Base-by-base conservation (phyloP, 2,113 vertebrate species). In the Xerus inauris region DNA sequence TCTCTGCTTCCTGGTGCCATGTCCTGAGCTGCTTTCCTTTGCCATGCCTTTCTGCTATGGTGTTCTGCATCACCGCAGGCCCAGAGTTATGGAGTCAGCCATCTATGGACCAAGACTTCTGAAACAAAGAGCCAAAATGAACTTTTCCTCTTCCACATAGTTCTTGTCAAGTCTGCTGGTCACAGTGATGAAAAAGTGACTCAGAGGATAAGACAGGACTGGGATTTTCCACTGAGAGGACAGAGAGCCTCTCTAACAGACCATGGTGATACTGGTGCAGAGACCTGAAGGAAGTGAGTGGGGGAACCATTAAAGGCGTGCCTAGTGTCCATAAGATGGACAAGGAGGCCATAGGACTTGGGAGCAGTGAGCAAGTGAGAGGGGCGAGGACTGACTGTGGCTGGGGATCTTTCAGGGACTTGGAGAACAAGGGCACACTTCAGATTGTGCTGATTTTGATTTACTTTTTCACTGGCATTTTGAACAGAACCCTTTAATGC, bases 291-390 rank as follows among this genome's bases (percentile, higher is more conserved):
- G 35, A 30, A 42, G 72, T 5, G 12, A 80, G 79, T 4, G 22
- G 6, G 6, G 8, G 35, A 28, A 6, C 69, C 59, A 35, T 40
- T 40, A 0, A 0, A 42, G 32, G 32, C 26, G 24, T 1, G 30
- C 65, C 38, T 45, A 42, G 47, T 8, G 7, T 42, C 35, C 86
- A 69, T 45, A 75, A 59, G 84, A 77, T 12, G 3, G 42, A 24
- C 57, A 67, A 40, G 59, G 73, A 73, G 45, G 62, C n/a, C 0
- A 0, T 4, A 1, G 45, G 7, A 26, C 45, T 64, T 10, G 38
- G 38, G 71, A 3, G 3, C 32, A 13, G 72, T 0, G 8, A 47
- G 12, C 9, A 0, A 40, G 35, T 7, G 26, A 40, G 19, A 32
- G 67, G 1, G 38, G 13, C 6, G 12, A 81, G 57, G 62, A 24